These are phyloP conservation scores for Xenops minutus DNA, from an alignment of 2,797 vertebrate species.

Conservation along the genomic window DNA sequence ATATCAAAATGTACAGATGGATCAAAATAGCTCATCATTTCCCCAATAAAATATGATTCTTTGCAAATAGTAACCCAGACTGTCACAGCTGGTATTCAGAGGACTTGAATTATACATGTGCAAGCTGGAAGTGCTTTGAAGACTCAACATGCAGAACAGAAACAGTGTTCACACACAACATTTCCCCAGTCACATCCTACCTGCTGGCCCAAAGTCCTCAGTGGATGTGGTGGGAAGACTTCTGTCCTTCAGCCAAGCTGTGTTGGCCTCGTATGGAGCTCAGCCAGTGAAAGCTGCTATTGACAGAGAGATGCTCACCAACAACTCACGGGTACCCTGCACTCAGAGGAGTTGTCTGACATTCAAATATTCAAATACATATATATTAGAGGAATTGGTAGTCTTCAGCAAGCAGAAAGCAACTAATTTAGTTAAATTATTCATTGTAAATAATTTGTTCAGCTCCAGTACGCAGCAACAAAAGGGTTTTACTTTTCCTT, in stretches of 20 bases:
- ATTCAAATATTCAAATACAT: neutral
- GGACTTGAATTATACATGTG: slow-evolving; percentile 40
- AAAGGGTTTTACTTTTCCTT: neutral
- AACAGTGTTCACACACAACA: neutral
- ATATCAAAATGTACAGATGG: neutral
- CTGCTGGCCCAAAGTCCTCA: neutral
- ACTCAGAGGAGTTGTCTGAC: neutral
- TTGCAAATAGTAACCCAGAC: slow-evolving; percentile 10
- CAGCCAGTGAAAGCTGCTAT: neutral
- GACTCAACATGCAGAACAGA: neutral
- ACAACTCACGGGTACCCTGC: neutral
- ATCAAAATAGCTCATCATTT: slow-evolving; percentile 15
- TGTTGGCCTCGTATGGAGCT: neutral
- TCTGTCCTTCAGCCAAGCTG: neutral
- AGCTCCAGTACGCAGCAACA: neutral
- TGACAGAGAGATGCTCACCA: neutral
- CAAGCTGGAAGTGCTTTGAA: neutral
- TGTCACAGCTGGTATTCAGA: slow-evolving; percentile 11
- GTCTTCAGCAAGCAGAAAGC: slow-evolving; percentile 4
- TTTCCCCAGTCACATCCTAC: neutral
- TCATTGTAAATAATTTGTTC: slow-evolving; percentile 35
- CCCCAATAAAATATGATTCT: neutral
- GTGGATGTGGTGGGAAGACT: neutral
- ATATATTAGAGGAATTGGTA: neutral
- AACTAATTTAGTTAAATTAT: slow-evolving; percentile 40